These are phyloP conservation scores for Cydia splendana DNA, from an alignment of 1,140 invertebrate species.

Conservation along the genomic window DNA sequence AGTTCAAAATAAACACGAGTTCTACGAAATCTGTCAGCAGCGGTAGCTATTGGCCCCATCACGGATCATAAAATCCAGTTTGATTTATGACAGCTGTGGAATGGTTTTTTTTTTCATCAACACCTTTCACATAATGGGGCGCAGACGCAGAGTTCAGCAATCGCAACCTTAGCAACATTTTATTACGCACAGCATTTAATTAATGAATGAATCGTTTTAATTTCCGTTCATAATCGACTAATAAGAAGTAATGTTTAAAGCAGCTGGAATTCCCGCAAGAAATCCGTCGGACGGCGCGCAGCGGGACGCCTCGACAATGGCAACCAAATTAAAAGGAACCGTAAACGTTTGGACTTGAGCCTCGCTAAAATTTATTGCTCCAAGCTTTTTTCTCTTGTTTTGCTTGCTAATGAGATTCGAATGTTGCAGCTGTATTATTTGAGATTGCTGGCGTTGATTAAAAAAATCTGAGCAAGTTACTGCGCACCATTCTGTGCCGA, in stretches of 20 bases:
- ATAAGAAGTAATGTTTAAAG: conserved; percentile 74
- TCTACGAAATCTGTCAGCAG: conserved; percentile 53
- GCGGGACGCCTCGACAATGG: conserved; percentile 74
- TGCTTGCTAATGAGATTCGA: conserved; percentile 75
- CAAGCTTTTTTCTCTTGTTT: conserved; percentile 73
- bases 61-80: conserved; percentile 49
- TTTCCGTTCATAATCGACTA: conserved; percentile 70
- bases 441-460: conserved; percentile 61
- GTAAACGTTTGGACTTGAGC: conserved; percentile 75
- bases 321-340: conserved; percentile 78
- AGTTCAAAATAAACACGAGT: conserved; percentile 67
- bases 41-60: conserved; percentile 51
- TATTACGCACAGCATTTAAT: conserved; percentile 15
- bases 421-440: conserved; percentile 69
- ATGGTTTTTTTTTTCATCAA: conserved; percentile 26
- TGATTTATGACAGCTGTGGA: conserved; percentile 59
- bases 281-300: conserved; percentile 66
- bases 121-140: neutral
- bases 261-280: conserved; percentile 74
- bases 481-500: conserved; percentile 42
- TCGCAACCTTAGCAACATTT: conserved; percentile 17
- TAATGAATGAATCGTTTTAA: conserved; percentile 45
- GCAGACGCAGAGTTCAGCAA: conserved; percentile 7
- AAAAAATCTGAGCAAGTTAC: conserved; percentile 57
- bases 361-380: conserved; percentile 77